Base-by-base conservation (phyloP, 2,888 invertebrate species). In the Nymphalis urticae region DNA sequence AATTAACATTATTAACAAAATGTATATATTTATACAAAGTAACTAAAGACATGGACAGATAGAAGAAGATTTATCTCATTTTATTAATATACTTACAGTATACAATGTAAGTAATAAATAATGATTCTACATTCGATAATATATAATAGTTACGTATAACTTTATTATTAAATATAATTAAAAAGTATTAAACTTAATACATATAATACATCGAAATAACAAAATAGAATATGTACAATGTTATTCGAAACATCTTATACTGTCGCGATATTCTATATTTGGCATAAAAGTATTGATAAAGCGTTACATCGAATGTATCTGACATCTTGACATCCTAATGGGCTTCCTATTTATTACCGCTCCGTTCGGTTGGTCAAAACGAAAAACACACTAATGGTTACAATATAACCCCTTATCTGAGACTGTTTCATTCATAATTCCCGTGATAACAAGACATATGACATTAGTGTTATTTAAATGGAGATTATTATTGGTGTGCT, bases 391-490 rank as follows among this genome's bases (percentile, higher is more conserved):
- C 73, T 70, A 72, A 74, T 68, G 64, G 64, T 59, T 72, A 72
- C 70, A 72, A 71, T 75, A 75, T 72, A 70, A 56, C 32, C 56
- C 69, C 63, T 76, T 79, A 82, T 81, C 79, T 65, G 53, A 64
- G 73, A 72, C 71, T 65, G 73, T 69, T 79, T 75, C 82, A 82
- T 82, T 83, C 81, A 81, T 80, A 82, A 81, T 75, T 80, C 76
- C 72, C 73, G 75, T 74, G 79, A 80, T 81, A 80, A 79, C 72
- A 68, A 71, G 70, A 74, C 73, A 66, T 73, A 72, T 74, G 73
- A 72, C 74, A 73, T 74, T 74, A 74, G 66, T 72, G 72, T 74
- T 79, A 72, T 74, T 71, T 71, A 64, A 64, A 64, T 47, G 64
- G 58, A 72, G 66, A 71, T 65, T 75, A 73, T 75, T 76, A 75